These are phyloP conservation scores for Notodonta ziczac DNA, from an alignment of 2,888 invertebrate species.

Conservation along the genomic window DNA sequence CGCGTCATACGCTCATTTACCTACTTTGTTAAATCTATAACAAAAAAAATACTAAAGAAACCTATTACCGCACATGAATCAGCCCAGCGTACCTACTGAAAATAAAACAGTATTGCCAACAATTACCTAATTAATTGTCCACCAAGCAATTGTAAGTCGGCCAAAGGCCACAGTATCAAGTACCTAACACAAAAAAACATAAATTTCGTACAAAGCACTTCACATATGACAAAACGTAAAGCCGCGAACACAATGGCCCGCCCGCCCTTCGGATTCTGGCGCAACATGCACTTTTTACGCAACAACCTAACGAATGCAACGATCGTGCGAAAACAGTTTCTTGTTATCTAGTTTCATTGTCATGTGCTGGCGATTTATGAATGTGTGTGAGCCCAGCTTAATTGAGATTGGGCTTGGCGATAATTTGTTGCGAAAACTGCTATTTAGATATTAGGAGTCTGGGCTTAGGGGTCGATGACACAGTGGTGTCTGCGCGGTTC, in stretches of 20 bases:
- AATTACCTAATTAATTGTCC: conserved; percentile 20
- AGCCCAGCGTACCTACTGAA: too few relatives aligned
- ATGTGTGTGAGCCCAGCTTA: conserved; percentile 52
- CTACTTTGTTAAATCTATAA: too few relatives aligned
- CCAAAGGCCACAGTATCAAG: conserved; percentile 41
- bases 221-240: conserved; percentile 43
- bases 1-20: too few relatives aligned
- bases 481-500: neutral
- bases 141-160: conserved; percentile 39
- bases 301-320: conserved; percentile 55
- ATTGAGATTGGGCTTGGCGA: conserved; percentile 58
- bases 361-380: conserved; percentile 57
- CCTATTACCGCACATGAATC: too few relatives aligned
- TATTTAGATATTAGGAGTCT: conserved; percentile 25
- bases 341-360: conserved; percentile 73
- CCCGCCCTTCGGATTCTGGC: conserved; percentile 55
- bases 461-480: conserved; percentile 27
- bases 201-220: conserved; percentile 42
- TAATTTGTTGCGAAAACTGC: conserved; percentile 60
- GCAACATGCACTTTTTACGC: conserved; percentile 65
- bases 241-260: conserved; percentile 41
- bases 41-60: too few relatives aligned
- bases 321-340: conserved; percentile 70
- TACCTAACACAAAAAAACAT: conserved; percentile 30
- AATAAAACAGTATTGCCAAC: neutral